Evolutionary conservation across 2,888 invertebrate genomes (phyloP), one percentile per base, ranked within the genome.

Genomic region (Tinea trinotella): DNA sequence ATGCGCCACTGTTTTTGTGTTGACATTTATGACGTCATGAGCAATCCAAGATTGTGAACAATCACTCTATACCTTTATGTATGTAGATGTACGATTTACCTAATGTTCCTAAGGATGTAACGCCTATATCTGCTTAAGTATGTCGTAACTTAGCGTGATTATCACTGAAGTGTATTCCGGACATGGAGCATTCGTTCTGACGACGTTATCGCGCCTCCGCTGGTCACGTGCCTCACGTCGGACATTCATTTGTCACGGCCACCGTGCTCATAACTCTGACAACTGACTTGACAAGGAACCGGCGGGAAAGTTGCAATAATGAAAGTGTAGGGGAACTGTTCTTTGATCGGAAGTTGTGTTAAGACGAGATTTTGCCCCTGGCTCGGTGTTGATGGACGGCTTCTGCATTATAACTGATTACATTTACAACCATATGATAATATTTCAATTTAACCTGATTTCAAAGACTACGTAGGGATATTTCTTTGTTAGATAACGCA

Each of bases 151-250:
- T 40, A 12, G 15, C 13, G 40, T 61, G 67, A 69, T 72, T 69
- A 71, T 69, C 67, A 62, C 35, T 10, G 7, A 40, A 40, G 62
- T 66, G 67, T 74, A 68, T 73, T 70, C 70, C 68, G 71, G 73
- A 71, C 66, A 68, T 65, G 64, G 68, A 64, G 65, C 68, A 76
- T 78, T 77, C 74, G 67, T 75, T 69, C 65, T 61, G 57, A 60
- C 66, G 76, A 74, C 76, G 72, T 74, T 80, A 79, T 79, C 77
- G 68, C 58, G 55, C 57, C 35, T 34, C 35, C 36, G 17, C 30
- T 17, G 57, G 63, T 64, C 66, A 66, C 65, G 67, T 65, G 64
- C 63, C 64, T 61, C 63, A 62, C 65, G 66, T 70, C 68, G 65
- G 64, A 57, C 61, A 67, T 68, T 66, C 70, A 71, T 75, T 71